These are phyloP conservation scores for Heliconius ethilla DNA, from an alignment of 2,888 invertebrate genomes.

Conservation along the genomic window DNA sequence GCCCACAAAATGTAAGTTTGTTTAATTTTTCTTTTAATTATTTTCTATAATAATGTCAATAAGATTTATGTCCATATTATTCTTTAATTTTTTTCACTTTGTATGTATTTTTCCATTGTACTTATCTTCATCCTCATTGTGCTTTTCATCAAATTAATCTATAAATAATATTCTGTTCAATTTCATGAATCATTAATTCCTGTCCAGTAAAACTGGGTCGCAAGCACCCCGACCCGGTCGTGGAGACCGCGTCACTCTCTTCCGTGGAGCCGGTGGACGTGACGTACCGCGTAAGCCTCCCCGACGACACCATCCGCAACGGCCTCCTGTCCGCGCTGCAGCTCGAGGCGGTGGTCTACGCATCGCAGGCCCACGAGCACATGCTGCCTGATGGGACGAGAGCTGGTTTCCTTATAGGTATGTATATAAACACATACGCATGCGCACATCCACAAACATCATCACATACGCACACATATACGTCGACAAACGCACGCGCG, in stretches of 20 bases:
- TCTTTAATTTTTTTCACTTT: too few species aligned
- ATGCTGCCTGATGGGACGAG: constrained; percentile 93
- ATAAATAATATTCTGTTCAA: too few species aligned
- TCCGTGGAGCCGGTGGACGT: constrained; percentile 97
- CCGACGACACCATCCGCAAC: constrained; percentile 90
- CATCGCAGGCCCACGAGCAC: constrained; percentile 97
- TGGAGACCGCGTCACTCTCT: constrained; percentile 98
- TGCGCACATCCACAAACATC: too few species aligned
- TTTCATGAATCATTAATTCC: not conserved
- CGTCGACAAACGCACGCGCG: too few species aligned
- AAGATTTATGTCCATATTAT: too few species aligned
- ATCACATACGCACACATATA: too few species aligned
- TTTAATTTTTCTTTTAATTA: too few species aligned
- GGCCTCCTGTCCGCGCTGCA: constrained; percentile 97
- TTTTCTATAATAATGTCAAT: too few species aligned
- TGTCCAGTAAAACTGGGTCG: constrained; percentile 92
- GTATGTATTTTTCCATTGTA: too few species aligned
- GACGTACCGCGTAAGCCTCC: constrained; percentile 91
- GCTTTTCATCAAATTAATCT: too few species aligned
- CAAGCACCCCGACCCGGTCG: constrained; percentile 99
- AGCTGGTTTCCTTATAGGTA: constrained; percentile 93
- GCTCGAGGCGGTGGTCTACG: constrained; percentile 97
- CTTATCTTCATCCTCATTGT: too few species aligned
- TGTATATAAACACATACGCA: too few species aligned
- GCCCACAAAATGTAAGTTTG: constrained; percentile 92